Evolutionary conservation across 2,113 vertebrate species (phyloP).

Genomic region (Neodontobutis hainanensis): DNA sequence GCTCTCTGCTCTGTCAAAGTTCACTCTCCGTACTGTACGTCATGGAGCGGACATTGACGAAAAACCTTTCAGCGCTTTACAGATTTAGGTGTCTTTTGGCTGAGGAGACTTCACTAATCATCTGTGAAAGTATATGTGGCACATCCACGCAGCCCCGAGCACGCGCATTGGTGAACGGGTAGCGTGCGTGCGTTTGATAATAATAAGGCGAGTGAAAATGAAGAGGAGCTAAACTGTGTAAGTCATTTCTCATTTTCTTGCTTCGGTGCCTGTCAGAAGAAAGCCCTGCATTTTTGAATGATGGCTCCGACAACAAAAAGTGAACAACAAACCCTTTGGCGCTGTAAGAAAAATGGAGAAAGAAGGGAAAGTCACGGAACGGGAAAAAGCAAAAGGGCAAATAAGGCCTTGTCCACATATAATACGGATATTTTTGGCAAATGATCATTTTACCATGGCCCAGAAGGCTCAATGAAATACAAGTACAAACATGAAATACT

Average conservation of each 20-base stretch:
- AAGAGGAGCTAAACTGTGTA: slow-evolving; percentile 76
- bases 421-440: slow-evolving; percentile 5
- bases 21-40: slow-evolving; percentile 49
- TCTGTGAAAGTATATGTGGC: slow-evolving; percentile 45
- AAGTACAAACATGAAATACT: background rate
- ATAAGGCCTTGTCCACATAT: background rate
- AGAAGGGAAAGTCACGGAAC: slow-evolving; percentile 3
- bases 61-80: slow-evolving; percentile 59
- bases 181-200: slow-evolving; percentile 43
- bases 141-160: background rate
- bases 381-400: background rate
- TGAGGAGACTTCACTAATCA: slow-evolving; percentile 72
- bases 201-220: slow-evolving; percentile 74
- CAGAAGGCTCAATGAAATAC: background rate
- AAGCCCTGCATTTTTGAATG: slow-evolving; percentile 70
- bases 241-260: slow-evolving; percentile 78
- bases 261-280: slow-evolving; percentile 68
- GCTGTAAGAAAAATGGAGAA: slow-evolving; percentile 40
- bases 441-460: background rate
- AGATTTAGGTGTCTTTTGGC: slow-evolving; percentile 63
- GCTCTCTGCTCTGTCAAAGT: slow-evolving; percentile 57
- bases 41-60: slow-evolving; percentile 61
- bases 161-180: background rate
- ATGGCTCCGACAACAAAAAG: slow-evolving; percentile 69
- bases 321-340: slow-evolving; percentile 72